Conservation (phyloP, 2,888 invertebrate genomes). For the Mystacides longicornis region DNA sequence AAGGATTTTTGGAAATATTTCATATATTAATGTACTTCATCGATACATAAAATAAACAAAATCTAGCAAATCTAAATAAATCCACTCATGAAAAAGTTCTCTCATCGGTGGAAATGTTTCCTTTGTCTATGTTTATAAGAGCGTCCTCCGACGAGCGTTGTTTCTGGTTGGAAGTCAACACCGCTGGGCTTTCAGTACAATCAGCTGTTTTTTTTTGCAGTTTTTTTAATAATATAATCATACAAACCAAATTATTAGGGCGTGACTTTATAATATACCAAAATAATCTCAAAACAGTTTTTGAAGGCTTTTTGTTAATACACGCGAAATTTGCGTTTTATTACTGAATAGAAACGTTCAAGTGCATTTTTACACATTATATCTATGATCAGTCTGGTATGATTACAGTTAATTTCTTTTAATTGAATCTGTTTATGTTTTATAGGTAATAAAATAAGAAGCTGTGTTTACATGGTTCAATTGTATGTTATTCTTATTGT, state of each 20-base stretch:
- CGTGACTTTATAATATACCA: slow-evolving; percentile 12
- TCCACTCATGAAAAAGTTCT: no score
- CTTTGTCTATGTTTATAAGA: neutral
- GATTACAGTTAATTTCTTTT: slow-evolving; percentile 7
- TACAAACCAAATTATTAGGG: slow-evolving; percentile 15
- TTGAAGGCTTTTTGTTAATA: neutral
- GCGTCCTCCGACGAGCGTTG: neutral
- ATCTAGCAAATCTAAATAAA: no score
- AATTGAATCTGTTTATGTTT: no score
- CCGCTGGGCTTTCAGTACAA: slow-evolving; percentile 17
- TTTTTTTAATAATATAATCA: slow-evolving; percentile 20
- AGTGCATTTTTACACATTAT: slow-evolving; percentile 5
- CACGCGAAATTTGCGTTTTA: neutral
- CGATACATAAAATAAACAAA: no score
- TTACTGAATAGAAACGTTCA: neutral
- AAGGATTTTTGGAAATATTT: no score
- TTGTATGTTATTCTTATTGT: no score
- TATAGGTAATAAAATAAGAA: no score
- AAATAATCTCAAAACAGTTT: neutral
- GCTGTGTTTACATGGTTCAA: no score
- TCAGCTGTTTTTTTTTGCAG: slow-evolving; percentile 26
- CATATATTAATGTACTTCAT: no score
- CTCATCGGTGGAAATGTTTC: no score
- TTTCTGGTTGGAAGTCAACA: slow-evolving; percentile 20
- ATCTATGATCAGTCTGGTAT: slow-evolving; percentile 24